Evolutionary conservation across 2,113 vertebrate species (phyloP).

Genomic region (Passerina amoena): DNA sequence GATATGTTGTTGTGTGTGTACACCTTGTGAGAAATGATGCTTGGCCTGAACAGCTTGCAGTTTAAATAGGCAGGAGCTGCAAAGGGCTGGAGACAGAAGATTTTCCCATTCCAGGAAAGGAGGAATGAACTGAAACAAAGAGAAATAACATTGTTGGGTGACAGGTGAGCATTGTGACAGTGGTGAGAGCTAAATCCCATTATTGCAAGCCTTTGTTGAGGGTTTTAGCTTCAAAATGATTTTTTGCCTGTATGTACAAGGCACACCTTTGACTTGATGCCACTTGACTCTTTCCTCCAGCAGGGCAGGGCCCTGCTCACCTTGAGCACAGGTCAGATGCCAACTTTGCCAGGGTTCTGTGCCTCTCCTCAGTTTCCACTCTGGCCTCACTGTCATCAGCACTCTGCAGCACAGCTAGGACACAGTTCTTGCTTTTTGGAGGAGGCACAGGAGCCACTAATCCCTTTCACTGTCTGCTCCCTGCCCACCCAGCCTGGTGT

Average conservation of each 20-base stretch:
- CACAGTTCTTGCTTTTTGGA: neutral
- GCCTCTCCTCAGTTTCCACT: neutral
- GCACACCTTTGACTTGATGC: neutral
- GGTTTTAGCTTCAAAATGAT: neutral
- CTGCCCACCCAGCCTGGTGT: neutral
- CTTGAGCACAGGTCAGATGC: neutral
- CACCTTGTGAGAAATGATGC: neutral
- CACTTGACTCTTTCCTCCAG: neutral
- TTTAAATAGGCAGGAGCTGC: neutral
- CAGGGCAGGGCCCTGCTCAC: neutral
- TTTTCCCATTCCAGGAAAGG: neutral
- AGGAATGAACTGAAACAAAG: neutral
- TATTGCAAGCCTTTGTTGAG: neutral
- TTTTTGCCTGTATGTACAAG: neutral
- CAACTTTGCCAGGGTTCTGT: neutral
- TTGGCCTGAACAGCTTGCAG: neutral
- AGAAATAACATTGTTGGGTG: neutral
- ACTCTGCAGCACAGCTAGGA: neutral
- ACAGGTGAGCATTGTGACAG: neutral
- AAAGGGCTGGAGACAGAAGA: neutral
- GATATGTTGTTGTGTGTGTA: rapidly evolving
- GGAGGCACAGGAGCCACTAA: neutral
- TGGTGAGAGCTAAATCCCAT: neutral
- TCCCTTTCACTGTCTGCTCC: neutral
- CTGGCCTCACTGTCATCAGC: neutral